These are phyloP conservation scores for Callitettix versicolor DNA, from an alignment of 1,140 invertebrate species.

Conservation along the genomic window DNA sequence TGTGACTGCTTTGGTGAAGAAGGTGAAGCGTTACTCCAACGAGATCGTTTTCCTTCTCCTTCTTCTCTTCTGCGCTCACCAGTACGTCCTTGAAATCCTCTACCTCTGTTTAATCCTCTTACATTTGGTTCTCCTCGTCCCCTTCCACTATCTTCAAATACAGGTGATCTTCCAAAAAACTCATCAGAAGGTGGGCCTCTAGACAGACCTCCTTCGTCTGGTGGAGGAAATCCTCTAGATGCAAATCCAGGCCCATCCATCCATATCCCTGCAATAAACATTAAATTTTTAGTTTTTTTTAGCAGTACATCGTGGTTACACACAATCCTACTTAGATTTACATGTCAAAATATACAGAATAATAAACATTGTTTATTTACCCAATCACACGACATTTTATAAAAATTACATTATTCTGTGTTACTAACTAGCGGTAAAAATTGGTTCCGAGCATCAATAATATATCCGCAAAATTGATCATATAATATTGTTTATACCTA, in stretches of 20 bases:
- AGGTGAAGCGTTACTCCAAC: constrained; percentile 37
- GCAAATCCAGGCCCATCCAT: constrained; percentile 29
- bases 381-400: no score
- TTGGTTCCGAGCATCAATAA: no score
- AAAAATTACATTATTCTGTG: no score
- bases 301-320: background rate
- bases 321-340: background rate
- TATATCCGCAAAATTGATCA: no score
- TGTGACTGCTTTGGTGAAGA: constrained; percentile 24
- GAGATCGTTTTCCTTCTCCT: constrained; percentile 25
- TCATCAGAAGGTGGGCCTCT: constrained; percentile 18
- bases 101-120: constrained; percentile 23
- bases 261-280: constrained; percentile 24
- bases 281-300: background rate
- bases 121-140: background rate
- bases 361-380: background rate
- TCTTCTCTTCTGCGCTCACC: constrained; percentile 24
- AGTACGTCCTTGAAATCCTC: constrained; percentile 28
- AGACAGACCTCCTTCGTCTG: no score
- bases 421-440: no score
- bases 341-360: background rate
- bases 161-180: constrained; percentile 4
- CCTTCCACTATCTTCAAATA: constrained; percentile 2
- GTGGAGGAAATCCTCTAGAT: constrained; percentile 26
- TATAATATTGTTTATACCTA: no score